Evolutionary conservation across 1,140 invertebrate species (phyloP).

Genomic region (Drosophila pallidifrons): DNA sequence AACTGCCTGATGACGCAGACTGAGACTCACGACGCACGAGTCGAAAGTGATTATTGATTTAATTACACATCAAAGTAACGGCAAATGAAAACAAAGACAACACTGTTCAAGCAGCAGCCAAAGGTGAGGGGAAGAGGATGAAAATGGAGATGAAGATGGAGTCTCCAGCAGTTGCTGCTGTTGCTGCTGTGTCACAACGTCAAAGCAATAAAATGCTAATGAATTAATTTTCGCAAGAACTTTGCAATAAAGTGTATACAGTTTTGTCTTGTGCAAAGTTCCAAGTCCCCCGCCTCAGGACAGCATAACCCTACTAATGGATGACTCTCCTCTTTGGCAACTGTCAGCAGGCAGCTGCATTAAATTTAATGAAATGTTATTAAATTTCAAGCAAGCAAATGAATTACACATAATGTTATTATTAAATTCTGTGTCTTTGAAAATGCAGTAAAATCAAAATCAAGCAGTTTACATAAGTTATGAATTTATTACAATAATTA

Average conservation of each 20-base stretch:
- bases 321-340: conserved; percentile 1
- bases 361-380: conserved; percentile 67
- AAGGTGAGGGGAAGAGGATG: not conserved
- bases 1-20: conserved; percentile 23
- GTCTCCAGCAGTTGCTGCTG: conserved; percentile 3
- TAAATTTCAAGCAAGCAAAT: conserved; percentile 54
- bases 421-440: conserved; percentile 22
- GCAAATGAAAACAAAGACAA: conserved; percentile 46
- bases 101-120: conserved; percentile 8
- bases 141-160: not conserved
- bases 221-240: conserved; percentile 79
- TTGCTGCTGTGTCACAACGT: conserved; percentile 41
- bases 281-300: not conserved
- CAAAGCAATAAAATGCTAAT: conserved; percentile 78
- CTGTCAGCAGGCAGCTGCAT: conserved; percentile 45
- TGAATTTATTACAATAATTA: not conserved
- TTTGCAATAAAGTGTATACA: conserved; percentile 52
- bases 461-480: not conserved
- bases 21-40: conserved; percentile 15
- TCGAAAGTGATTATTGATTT: conserved; percentile 79
- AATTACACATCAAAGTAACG: conserved; percentile 78
- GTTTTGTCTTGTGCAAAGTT: not conserved
- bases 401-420: conserved; percentile 66
- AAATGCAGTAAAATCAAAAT: conserved; percentile 50
- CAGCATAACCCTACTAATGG: conserved; percentile 5